phyloP scores from a whole-genome alignment of 1,140 invertebrate species.

The Hylyphantes graminicola region DNA sequence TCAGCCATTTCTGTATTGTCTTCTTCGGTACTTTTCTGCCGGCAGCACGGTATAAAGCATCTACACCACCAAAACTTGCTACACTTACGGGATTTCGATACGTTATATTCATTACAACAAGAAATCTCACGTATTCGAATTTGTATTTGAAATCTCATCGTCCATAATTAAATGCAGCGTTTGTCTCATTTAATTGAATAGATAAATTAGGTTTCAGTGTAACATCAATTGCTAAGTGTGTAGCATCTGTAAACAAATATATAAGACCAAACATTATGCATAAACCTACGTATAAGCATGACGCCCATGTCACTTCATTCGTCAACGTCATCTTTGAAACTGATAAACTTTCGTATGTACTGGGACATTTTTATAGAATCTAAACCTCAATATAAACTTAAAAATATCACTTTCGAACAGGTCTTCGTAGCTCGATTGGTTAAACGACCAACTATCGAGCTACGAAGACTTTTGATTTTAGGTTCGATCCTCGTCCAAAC shows the following conservation, averaged over 20 bases:
- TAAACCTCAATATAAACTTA: no score
- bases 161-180: not conserved
- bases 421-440: no score
- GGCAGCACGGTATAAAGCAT: slow-evolving; percentile 10
- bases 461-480: no score
- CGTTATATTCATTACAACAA: not conserved
- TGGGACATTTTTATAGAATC: no score
- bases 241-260: no score
- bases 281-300: no score
- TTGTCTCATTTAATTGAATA: not conserved
- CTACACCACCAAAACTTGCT: slow-evolving; percentile 37
- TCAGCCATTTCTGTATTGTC: slow-evolving; percentile 59
- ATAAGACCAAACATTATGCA: no score
- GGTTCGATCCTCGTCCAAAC: no score
- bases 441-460: no score
- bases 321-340: not conserved
- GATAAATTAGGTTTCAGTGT: not conserved
- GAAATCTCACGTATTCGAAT: not conserved
- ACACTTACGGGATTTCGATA: not conserved
- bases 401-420: no score
- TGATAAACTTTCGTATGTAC: not conserved
- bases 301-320: no score
- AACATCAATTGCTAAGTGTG: no score
- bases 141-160: not conserved
- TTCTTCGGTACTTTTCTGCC: not conserved